Percentiles rank a stretch among this genome's conserved stretches.
phyloP scores from a whole-genome alignment of 2,888 invertebrate genomes.

The Thera britannica region DNA sequence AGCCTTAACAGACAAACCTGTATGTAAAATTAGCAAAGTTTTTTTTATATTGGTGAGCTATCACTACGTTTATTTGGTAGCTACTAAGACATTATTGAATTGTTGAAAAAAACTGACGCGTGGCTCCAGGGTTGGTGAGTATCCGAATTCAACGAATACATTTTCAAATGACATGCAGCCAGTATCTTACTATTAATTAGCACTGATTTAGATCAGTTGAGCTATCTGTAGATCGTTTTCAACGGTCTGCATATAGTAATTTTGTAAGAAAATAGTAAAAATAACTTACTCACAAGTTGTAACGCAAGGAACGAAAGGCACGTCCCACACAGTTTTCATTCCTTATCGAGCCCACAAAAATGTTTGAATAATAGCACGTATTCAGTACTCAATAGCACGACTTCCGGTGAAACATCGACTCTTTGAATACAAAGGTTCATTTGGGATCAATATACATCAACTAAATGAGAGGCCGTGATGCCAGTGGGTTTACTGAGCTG shows the following conservation, averaged over 20 bases:
- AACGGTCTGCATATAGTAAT: not conserved
- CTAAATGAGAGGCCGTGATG: constrained; percentile 57
- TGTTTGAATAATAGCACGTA: constrained; percentile 10
- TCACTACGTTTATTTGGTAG: no score
- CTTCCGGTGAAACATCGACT: constrained; percentile 48
- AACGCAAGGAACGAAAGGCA: not conserved
- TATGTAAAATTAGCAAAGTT: no score
- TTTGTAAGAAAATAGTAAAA: not conserved
- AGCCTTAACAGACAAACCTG: not conserved
- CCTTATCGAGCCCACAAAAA: constrained; percentile 7
- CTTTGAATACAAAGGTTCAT: constrained; percentile 58
- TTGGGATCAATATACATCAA: constrained; percentile 65
- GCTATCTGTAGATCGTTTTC: no score
- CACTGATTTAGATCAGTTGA: no score
- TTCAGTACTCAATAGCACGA: constrained; percentile 48
- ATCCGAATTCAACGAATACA: no score
- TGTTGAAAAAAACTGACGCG: no score
- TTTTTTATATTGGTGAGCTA: no score
- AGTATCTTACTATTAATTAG: no score
- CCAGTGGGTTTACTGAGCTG: constrained; percentile 31
- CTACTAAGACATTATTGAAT: no score
- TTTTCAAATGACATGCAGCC: no score
- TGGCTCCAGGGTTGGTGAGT: no score
- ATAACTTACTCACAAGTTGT: not conserved
- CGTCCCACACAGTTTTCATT: constrained; percentile 1